A percentile compares a stretch with the other conserved stretches of the same genome.
phyloP scores from a whole-genome alignment of 2,113 vertebrate species.

The Plectropomus leopardus region DNA sequence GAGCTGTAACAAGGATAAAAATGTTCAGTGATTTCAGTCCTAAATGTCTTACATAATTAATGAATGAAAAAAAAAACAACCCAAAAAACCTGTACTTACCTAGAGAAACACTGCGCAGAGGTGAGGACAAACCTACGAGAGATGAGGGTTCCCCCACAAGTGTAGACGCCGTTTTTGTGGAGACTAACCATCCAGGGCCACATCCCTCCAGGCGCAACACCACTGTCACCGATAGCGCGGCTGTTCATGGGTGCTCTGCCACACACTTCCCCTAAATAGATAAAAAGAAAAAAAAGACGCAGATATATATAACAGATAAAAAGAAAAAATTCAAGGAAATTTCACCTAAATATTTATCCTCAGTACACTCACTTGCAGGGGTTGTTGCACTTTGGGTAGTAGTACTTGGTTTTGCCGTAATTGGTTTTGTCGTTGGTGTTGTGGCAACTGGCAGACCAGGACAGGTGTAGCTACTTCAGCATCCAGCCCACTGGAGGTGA shows the following conservation, averaged over 20 bases:
- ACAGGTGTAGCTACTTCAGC: slow-evolving; percentile 60
- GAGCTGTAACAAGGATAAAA: slow-evolving; percentile 22
- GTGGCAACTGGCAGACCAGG: slow-evolving; percentile 63
- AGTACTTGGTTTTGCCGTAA: not conserved
- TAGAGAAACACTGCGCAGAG: slow-evolving; percentile 66
- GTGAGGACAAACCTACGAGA: slow-evolving; percentile 79
- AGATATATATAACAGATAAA: not conserved
- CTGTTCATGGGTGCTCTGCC: slow-evolving; percentile 50
- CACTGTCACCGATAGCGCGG: not conserved
- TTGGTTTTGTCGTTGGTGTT: not conserved
- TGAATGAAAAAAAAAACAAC: accelerated
- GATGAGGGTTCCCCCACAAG: slow-evolving; percentile 85
- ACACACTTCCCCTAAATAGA: slow-evolving; percentile 51
- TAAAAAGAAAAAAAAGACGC: not conserved
- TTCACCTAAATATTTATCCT: not conserved
- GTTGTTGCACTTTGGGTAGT: not conserved
- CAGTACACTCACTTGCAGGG: slow-evolving; percentile 4
- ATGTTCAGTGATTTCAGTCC: not conserved
- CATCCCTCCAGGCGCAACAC: slow-evolving; percentile 25
- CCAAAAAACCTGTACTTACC: no score
- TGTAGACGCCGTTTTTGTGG: slow-evolving; percentile 38
- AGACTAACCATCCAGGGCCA: slow-evolving; percentile 88
- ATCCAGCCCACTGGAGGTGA: slow-evolving; percentile 56
- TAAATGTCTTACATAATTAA: no score
- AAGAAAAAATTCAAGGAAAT: not conserved